A percentile compares a stretch with the other conserved stretches of the same genome.
These are phyloP conservation scores for Austrolebias charrua DNA, from an alignment of 2,797 vertebrate species.

Conservation along the genomic window DNA sequence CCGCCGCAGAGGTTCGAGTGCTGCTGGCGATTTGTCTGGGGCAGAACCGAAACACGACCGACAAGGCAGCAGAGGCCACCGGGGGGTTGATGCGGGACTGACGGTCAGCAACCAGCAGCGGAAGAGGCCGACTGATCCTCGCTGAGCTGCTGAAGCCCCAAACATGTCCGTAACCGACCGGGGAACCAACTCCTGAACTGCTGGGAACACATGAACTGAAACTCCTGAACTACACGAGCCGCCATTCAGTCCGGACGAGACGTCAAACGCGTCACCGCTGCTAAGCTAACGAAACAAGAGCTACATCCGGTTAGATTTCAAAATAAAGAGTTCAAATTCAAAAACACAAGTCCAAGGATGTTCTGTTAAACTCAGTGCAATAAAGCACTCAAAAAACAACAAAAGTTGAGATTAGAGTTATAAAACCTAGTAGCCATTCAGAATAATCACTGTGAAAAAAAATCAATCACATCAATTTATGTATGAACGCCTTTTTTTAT, in stretches of 20 bases:
- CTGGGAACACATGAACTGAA: background rate
- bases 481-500: too few species aligned
- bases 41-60: slow-evolving; percentile 37
- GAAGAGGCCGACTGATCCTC: slow-evolving; percentile 32
- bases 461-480: too few species aligned
- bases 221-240: background rate
- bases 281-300: accelerated
- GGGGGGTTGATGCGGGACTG: background rate
- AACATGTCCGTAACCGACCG: slow-evolving; percentile 42
- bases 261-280: background rate
- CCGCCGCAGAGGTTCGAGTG: slow-evolving; percentile 54
- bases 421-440: too few species aligned
- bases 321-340: slow-evolving; percentile 9
- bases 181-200: slow-evolving; percentile 1
- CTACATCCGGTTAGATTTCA: slow-evolving; percentile 34
- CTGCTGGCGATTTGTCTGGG: background rate
- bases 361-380: too few species aligned
- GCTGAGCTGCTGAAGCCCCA: slow-evolving; percentile 29
- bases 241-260: slow-evolving; percentile 1
- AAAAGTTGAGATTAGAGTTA: too few species aligned
- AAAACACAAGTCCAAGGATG: background rate
- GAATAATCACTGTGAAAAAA: too few species aligned
- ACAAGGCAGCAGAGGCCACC: slow-evolving; percentile 2
- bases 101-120: slow-evolving; percentile 30
- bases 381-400: too few species aligned